A percentile compares a stretch with the other conserved stretches of the same genome.
Conservation (phyloP, 2,113 vertebrate species). For the Oncorhynchus gorbuscha region DNA sequence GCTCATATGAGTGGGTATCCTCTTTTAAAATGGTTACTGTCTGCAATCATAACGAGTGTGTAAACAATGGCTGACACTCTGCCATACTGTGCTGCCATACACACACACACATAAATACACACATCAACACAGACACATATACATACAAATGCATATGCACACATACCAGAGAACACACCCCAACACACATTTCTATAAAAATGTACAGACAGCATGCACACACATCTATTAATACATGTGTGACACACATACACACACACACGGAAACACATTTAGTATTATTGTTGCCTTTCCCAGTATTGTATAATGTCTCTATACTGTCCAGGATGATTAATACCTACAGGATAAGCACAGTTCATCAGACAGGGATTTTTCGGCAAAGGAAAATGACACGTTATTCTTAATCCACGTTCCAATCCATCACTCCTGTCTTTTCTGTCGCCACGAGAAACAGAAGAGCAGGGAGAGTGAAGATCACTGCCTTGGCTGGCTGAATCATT, state of each 20-base stretch:
- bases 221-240: too few relatives aligned
- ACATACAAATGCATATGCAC: neutral
- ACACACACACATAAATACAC: neutral
- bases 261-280: slow-evolving; percentile 3
- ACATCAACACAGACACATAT: neutral
- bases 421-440: slow-evolving; percentile 34
- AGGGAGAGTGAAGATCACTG: slow-evolving; percentile 28
- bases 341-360: slow-evolving; percentile 28
- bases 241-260: neutral
- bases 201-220: neutral
- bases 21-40: slow-evolving; percentile 44
- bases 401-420: slow-evolving; percentile 56
- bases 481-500: slow-evolving; percentile 52
- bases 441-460: slow-evolving; percentile 29
- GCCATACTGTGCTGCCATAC: slow-evolving; percentile 7
- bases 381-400: slow-evolving; percentile 48
- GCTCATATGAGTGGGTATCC: slow-evolving; percentile 60
- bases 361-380: slow-evolving; percentile 44
- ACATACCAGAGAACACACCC: neutral
- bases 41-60: slow-evolving; percentile 56
- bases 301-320: slow-evolving; percentile 2
- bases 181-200: neutral
- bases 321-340: slow-evolving; percentile 31
- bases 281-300: slow-evolving; percentile 41
- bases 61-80: slow-evolving; percentile 46